phyloP scores from a whole-genome alignment of 2,888 invertebrate genomes.

The Dinocampus coccinellae region DNA sequence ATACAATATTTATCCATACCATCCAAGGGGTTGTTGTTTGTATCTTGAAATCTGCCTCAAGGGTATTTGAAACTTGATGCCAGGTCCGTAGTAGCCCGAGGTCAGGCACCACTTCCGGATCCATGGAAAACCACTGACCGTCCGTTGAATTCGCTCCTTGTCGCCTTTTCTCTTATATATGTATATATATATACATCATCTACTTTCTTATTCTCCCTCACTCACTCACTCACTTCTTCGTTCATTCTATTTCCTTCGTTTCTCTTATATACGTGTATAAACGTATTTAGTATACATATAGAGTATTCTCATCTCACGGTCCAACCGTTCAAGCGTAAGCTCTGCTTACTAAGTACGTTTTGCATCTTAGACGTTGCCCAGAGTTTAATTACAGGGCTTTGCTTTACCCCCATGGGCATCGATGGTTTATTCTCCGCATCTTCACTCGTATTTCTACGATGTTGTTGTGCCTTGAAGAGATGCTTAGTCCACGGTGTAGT shows the following conservation, averaged over 20 bases:
- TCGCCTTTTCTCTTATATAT: constrained; percentile 26
- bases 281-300: background rate
- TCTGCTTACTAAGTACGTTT: constrained; percentile 65
- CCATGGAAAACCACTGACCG: constrained; percentile 45
- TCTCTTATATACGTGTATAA: background rate
- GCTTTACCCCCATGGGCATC: constrained; percentile 41
- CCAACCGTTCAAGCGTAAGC: constrained; percentile 50
- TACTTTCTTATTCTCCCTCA: constrained; percentile 21
- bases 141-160: constrained; percentile 46
- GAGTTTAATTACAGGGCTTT: constrained; percentile 65
- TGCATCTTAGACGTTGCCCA: constrained; percentile 65
- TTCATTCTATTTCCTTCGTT: constrained; percentile 19
- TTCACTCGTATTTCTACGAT: constrained; percentile 8
- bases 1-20: background rate
- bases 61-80: constrained; percentile 54
- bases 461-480: constrained; percentile 20
- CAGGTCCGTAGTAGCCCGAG: constrained; percentile 42
- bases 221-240: constrained; percentile 17
- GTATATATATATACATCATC: constrained; percentile 20
- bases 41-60: constrained; percentile 25
- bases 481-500: background rate
- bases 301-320: constrained; percentile 30
- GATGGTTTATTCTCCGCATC: constrained; percentile 20
- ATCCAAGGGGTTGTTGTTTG: constrained; percentile 19
- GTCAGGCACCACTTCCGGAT: constrained; percentile 33